phyloP scores from a whole-genome alignment of 2,113 vertebrate genomes.

The Tautogolabrus adspersus region DNA sequence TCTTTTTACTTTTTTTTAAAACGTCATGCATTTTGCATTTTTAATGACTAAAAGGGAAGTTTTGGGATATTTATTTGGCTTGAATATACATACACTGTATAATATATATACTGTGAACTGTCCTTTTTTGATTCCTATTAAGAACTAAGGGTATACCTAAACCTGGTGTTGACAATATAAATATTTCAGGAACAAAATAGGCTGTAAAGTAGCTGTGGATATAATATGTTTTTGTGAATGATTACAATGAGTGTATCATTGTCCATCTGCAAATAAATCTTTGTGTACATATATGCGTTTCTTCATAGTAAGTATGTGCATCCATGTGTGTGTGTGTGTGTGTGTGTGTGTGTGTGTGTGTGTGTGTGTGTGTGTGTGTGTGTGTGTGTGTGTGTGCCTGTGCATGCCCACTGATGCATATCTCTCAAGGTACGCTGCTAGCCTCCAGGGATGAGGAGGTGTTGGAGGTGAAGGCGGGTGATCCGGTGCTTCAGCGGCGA shows the following conservation, averaged over 20 bases:
- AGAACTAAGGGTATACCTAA: too few relatives aligned
- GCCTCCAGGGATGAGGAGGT: constrained; percentile 77
- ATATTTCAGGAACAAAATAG: background rate
- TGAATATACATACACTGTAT: too few relatives aligned
- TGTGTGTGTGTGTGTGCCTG: constrained; percentile 33
- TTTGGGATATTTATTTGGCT: too few relatives aligned
- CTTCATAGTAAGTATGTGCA: background rate
- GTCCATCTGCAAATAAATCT: constrained; percentile 20
- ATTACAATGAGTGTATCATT: background rate
- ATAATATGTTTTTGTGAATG: background rate
- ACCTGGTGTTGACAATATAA: background rate
- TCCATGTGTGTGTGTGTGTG: background rate
- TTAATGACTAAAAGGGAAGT: too few relatives aligned
- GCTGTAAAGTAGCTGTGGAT: too few relatives aligned
- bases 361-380: constrained; percentile 24
- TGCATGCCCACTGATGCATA: constrained; percentile 66
- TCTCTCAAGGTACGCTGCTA: constrained; percentile 76
- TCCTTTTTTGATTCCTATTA: too few relatives aligned
- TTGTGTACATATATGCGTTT: background rate
- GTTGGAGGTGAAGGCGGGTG: constrained; percentile 77
- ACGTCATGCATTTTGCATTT: background rate
- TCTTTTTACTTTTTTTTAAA: background rate
- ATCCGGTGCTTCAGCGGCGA: constrained; percentile 74
- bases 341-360: constrained; percentile 37
- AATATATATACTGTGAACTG: too few relatives aligned